Evolutionary conservation across 2,888 invertebrate species (phyloP).

Genomic region (Cerastoderma edule): DNA sequence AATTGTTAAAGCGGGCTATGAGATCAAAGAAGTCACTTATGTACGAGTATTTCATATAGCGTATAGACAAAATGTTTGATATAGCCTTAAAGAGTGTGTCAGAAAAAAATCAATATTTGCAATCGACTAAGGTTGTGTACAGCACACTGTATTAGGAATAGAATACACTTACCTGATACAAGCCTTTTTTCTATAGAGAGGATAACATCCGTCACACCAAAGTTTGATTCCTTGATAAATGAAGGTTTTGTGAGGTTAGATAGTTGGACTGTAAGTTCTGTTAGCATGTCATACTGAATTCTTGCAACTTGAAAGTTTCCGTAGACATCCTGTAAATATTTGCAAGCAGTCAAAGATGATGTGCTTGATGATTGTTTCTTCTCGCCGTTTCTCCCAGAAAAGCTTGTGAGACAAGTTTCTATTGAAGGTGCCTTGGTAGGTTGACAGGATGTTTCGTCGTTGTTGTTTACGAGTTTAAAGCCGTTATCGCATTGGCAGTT

Average conservation of each 20-base stretch:
- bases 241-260: not conserved
- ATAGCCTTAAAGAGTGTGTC: no score
- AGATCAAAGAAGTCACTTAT: no score
- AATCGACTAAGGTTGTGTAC: no score
- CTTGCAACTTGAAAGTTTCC: slow-evolving; percentile 23
- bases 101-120: no score
- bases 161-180: slow-evolving; percentile 18
- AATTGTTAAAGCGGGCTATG: no score
- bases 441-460: slow-evolving; percentile 23
- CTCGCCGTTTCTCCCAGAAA: slow-evolving; percentile 22
- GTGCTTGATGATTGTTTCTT: slow-evolving; percentile 16
- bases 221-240: slow-evolving; percentile 20
- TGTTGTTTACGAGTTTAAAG: not conserved
- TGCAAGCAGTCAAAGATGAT: not conserved
- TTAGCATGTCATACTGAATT: not conserved
- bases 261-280: not conserved
- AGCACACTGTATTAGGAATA: no score
- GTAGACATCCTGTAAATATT: slow-evolving; percentile 18
- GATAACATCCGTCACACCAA: slow-evolving; percentile 19
- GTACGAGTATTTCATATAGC: no score
- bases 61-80: no score
- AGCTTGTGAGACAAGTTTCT: slow-evolving; percentile 19
- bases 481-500: not conserved
- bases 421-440: slow-evolving; percentile 4
- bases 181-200: not conserved